A percentile compares a stretch with the other conserved stretches of the same genome.
phyloP scores from a whole-genome alignment of 2,113 vertebrate genomes.

The Pogonocichla stellata region DNA sequence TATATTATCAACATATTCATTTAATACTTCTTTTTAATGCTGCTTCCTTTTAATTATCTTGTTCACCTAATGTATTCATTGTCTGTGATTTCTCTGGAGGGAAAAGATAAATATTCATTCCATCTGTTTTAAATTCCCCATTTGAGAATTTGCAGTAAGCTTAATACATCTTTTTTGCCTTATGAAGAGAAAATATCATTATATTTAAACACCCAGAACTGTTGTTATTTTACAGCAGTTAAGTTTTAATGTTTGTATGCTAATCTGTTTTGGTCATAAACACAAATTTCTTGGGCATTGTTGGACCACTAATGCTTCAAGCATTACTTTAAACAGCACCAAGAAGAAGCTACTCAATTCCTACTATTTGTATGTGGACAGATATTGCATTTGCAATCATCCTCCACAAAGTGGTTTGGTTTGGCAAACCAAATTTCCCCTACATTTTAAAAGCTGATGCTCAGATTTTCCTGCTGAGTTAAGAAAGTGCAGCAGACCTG shows the following conservation, averaged over 20 bases:
- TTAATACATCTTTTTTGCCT: slow-evolving; percentile 5
- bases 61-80: neutral
- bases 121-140: slow-evolving; percentile 55
- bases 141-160: slow-evolving; percentile 39
- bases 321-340: neutral
- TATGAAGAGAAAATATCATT: slow-evolving; percentile 57
- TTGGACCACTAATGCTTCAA: neutral
- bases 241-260: slow-evolving; percentile 32
- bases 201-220: slow-evolving; percentile 32
- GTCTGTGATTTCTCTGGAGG: slow-evolving; percentile 15
- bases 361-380: neutral
- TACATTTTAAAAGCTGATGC: neutral
- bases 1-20: neutral
- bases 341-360: neutral
- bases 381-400: neutral
- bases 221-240: slow-evolving; percentile 56
- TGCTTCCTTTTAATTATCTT: slow-evolving; percentile 15
- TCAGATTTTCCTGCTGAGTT: neutral
- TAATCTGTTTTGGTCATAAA: slow-evolving; percentile 37
- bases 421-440: neutral
- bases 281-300: neutral
- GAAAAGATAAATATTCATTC: slow-evolving; percentile 51
- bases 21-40: slow-evolving; percentile 1
- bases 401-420: neutral
- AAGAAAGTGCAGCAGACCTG: neutral